Base-by-base conservation (phyloP, 92 coral and sea anemone species). In the Epizoanthus scotinus region DNA sequence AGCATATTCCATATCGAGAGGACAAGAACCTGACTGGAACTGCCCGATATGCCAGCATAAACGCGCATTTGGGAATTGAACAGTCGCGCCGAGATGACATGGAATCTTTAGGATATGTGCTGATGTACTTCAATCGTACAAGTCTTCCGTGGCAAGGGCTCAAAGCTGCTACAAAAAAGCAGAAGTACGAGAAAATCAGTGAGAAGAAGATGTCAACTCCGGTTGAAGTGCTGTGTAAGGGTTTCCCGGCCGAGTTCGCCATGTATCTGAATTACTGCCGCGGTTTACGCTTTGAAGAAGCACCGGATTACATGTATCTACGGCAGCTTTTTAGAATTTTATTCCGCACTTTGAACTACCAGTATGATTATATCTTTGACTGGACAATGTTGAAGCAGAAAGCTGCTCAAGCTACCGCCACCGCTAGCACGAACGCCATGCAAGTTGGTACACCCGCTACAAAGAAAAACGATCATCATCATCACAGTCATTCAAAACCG, bases 201-300 rank as follows among this genome's bases (percentile, higher is more conserved):
- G 98, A 95, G 91, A 95, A 95, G 73, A 95, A 95, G 84, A 93
- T 95, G 91, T 95, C 98, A 3, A 95, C 98, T 8, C 98, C 98
- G 1, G 98, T 95, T 44, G 98, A 95, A 84, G 93, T 91, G 38
- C 90, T 95, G 75, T 95, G 98, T 81, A 91, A 93, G 68, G 98
- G 98, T 50, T 95, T 95, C 91, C 98, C 98, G 8, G 98, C 98
- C 12, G 98, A 95, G 89, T 95, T 95, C 82, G 98, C 98, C 61
- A 95, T 95, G 98, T 95, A 95, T 71, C 94, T 95, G 29, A 95
- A 95, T 89, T 95, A 95, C 77, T 95, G 98, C 85, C 93, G 98
- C 63, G 97, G 97, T 12, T 87, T 95, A 29, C 98, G 97, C 47
- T 95, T 95, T 52, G 97, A 91, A 73, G 98, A 95, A 64, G 92